Evolutionary conservation across 2,888 invertebrate genomes (phyloP), one percentile per base, ranked within the genome.

Genomic region (Meghimatium bilineatum): DNA sequence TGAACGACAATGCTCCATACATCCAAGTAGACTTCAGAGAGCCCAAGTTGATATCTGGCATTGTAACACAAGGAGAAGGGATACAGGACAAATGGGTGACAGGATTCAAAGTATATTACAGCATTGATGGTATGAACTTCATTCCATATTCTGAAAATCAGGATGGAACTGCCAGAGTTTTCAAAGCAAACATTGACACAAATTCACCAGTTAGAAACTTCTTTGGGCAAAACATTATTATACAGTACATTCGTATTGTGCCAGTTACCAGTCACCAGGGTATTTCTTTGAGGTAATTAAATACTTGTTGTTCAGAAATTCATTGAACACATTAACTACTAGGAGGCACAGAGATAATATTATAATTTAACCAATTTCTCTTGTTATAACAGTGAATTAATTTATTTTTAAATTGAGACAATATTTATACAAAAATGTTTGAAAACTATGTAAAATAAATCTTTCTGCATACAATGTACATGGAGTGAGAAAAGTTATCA

Each of bases 21-120:
- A 89, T 90, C 44, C 87, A 89, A 80, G 90, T 90, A 0, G 88
- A 90, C 67, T 89, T 90, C 83, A 56, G 87, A 74, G 87, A 86
- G 1, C 87, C 87, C 14, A 87, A 89, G 44, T 85, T 87, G 52
- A 67, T 90, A 17, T 87, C 87, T n/a, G 90, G 89, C n/a, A 86
- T 90, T 32, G 77, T 87, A 29, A 90, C 89, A 20, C 89, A 90
- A 81, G 90, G 90, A 14, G 83, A 86, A 72, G 83, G 88, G 0
- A 88, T 87, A 87, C 84, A 85, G 49, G 88, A 29, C 88, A 90
- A 87, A 81, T 90, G 90, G 90, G 85, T 89, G 10, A 86, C 87
- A 3, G 84, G 88, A 79, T 90, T 86, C 71, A 76, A 82, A 34
- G 77, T 89, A 60, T 88, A 87, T 29, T 88, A 87, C 80, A 89